Evolutionary conservation across 1,140 invertebrate genomes (phyloP), one percentile per base, ranked within the genome.

Genomic region (Drosophila bocqueti): DNA sequence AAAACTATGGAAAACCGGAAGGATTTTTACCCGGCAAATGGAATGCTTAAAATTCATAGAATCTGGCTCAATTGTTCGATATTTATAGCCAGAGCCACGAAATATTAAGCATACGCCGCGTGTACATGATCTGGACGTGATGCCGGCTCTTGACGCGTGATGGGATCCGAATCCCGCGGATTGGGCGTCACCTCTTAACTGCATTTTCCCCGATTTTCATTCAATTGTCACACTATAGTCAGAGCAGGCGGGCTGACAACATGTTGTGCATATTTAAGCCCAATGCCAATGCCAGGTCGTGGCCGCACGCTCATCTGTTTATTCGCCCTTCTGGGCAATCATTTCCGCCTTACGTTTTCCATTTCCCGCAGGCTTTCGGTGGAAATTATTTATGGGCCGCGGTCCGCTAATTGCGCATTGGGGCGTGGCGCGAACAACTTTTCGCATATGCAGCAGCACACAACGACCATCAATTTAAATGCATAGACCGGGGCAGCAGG

Each of bases 361-460:
- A 54, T 38, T 46, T 45, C 21, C 59, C 52, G 74, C 36, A 6
- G 54, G 54, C 54, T 24, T 26, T 24, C 2, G n/a, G 21, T 43
- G 69, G 24, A 66, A 75, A 84, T 89, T 90, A 89, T 89, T 90
- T 90, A 89, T 90, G 74, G 71, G 55, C 40, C 62, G 47, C 29
- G 76, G 76, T 72, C 59, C 49, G 74, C 81, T 87, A 87, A 87
- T 87, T 87, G 84, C 63, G 68, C 77, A 84, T 74, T 84, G 77
- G 52, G 66, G 71, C 68, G 77, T 77, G 83, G 81, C 65, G 81
- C 73, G 84, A 87, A 84, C 55, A 72, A 67, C 61, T 77, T 83
- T 83, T 78, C 79, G 73, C 83, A 80, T 83, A 79, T 71, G 76
- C 78, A 62, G 76, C 76, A 49, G 15, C 46, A 58, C 47, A 61